phyloP scores from a whole-genome alignment of 2,888 invertebrate genomes.

The Abscondita cerata region DNA sequence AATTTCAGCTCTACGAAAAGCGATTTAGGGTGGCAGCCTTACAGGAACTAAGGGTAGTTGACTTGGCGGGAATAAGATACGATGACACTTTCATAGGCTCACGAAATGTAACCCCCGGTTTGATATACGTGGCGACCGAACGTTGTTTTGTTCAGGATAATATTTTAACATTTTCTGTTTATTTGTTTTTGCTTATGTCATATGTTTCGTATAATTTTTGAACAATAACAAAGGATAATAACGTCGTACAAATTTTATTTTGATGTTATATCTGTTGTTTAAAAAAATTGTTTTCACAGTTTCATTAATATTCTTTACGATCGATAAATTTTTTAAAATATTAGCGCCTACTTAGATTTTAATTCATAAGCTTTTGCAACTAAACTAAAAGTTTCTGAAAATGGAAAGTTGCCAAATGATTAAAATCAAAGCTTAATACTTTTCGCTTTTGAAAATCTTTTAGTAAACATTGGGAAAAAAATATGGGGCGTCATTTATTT shows the following conservation, averaged over 20 bases:
- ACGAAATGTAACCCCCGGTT: conserved; percentile 38
- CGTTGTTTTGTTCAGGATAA: conserved; percentile 32
- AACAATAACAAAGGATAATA: background rate
- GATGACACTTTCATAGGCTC: conserved; percentile 43
- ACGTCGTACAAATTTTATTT: background rate
- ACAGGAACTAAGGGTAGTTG: conserved; percentile 41
- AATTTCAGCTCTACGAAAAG: conserved; percentile 35
- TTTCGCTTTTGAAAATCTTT: no score
- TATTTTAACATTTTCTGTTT: conserved; percentile 25
- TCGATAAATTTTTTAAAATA: no score
- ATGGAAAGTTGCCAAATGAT: conserved; percentile 3
- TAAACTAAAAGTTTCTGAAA: background rate
- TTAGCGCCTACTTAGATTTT: no score
- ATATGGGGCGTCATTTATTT: no score
- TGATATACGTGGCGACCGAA: conserved; percentile 35
- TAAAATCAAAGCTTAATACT: background rate
- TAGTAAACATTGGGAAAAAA: no score
- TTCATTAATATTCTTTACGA: background rate
- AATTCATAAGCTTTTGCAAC: background rate
- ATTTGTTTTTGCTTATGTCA: conserved; percentile 23
- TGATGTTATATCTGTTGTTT: background rate
- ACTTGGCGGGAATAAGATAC: conserved; percentile 42
- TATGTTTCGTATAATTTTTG: conserved; percentile 14
- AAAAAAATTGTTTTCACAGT: background rate
- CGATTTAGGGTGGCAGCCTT: conserved; percentile 36